Evolutionary conservation across 2,797 vertebrate species (phyloP).

Genomic region (Atherinosoma microstoma): DNA sequence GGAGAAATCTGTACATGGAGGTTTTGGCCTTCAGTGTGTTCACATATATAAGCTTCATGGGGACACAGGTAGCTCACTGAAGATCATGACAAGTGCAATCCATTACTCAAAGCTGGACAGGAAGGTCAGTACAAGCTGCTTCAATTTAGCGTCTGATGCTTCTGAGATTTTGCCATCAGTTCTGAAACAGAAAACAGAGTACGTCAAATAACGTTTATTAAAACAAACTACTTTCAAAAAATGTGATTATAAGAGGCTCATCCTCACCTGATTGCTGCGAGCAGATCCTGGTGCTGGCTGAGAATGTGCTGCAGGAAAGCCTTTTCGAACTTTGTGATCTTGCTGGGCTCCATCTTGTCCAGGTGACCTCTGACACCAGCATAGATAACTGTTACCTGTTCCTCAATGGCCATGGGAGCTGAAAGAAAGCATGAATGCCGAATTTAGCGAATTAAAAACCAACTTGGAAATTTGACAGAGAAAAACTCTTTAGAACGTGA

Average conservation of each 20-base stretch:
- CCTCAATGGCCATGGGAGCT: slow-evolving; percentile 98
- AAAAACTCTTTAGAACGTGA: neutral
- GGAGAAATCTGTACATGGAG: slow-evolving; percentile 83
- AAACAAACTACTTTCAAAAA: neutral
- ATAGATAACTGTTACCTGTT: slow-evolving; percentile 97
- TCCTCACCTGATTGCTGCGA: slow-evolving; percentile 88
- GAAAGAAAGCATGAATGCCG: neutral
- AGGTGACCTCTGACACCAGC: slow-evolving; percentile 96
- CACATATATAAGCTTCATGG: slow-evolving; percentile 72
- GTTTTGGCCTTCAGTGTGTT: slow-evolving; percentile 79
- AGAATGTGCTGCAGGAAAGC: slow-evolving; percentile 93
- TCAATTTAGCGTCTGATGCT: slow-evolving; percentile 92
- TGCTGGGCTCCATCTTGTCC: slow-evolving; percentile 98
- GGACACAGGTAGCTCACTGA: slow-evolving; percentile 72
- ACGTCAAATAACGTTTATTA: neutral
- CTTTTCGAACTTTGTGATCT: slow-evolving; percentile 96
- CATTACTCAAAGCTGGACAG: slow-evolving; percentile 85
- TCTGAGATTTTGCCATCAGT: slow-evolving; percentile 91
- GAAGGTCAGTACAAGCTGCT: slow-evolving; percentile 92
- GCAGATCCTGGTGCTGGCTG: slow-evolving; percentile 92
- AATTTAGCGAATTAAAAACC: neutral
- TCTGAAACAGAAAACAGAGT: slow-evolving; percentile 75
- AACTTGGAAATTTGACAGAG: neutral
- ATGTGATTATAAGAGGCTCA: neutral
- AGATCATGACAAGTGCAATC: slow-evolving; percentile 66